phyloP scores from a whole-genome alignment of 1,140 invertebrate genomes.

The Drosophila sproati region DNA sequence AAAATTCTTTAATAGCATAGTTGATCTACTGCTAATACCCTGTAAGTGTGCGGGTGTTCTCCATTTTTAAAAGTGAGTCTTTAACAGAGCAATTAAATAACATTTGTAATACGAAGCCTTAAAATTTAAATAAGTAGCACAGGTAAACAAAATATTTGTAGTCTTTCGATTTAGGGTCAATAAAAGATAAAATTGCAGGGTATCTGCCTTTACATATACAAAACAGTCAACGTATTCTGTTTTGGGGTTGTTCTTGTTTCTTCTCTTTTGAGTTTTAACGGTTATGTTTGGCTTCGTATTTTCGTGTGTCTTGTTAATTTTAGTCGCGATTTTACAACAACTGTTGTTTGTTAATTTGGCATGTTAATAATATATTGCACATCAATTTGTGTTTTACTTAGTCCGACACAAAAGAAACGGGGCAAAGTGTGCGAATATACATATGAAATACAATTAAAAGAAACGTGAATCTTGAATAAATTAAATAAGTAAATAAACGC shows the following conservation, averaged over 20 bases:
- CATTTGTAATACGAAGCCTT: no score
- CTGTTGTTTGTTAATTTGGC: conserved; percentile 10
- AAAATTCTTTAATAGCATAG: no score
- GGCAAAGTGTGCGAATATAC: neutral
- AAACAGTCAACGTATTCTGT: neutral
- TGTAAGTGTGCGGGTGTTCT: no score
- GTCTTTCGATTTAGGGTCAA: no score
- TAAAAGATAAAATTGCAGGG: neutral
- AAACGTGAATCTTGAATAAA: conserved; percentile 44
- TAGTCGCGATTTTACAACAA: conserved; percentile 19
- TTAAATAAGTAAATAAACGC: conserved; percentile 42
- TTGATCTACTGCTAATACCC: no score
- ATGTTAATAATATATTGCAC: conserved; percentile 4
- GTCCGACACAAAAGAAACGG: neutral
- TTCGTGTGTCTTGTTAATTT: conserved; percentile 8
- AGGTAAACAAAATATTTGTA: no score
- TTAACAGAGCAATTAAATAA: no score
- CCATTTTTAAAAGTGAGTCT: no score
- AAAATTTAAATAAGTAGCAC: no score
- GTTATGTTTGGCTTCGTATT: conserved; percentile 1
- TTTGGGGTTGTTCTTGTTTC: conserved; percentile 7
- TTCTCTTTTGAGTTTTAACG: neutral
- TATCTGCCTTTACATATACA: neutral
- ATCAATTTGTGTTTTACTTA: conserved; percentile 3
- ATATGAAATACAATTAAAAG: conserved; percentile 14